Conservation (phyloP, 2,797 vertebrate genomes). For the Cyprinodon diabolis region DNA sequence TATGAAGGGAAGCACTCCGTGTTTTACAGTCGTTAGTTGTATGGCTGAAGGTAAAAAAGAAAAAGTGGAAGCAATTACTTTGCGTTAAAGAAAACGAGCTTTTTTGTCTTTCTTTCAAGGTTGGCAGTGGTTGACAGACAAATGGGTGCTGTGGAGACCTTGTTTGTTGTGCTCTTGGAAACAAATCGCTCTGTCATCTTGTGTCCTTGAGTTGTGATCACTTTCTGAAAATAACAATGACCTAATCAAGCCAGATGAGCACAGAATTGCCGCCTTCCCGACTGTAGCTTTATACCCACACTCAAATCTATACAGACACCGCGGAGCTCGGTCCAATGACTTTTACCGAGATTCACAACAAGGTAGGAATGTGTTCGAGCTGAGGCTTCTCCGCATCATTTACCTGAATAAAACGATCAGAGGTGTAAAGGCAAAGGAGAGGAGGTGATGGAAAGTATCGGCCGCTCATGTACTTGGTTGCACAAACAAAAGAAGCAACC, state of each 20-base stretch:
- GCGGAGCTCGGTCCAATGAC: conserved; percentile 17
- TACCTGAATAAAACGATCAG: conserved; percentile 39
- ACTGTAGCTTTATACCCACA: conserved; percentile 34
- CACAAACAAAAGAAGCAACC: conserved; percentile 45
- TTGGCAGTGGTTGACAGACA: conserved; percentile 24
- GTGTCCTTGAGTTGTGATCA: conserved; percentile 63
- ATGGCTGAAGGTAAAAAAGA: not conserved
- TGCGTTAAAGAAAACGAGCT: conserved; percentile 30
- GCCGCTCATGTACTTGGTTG: not conserved
- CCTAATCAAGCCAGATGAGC: conserved; percentile 48
- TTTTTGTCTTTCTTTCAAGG: conserved; percentile 34
- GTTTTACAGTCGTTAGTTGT: not conserved
- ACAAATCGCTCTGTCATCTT: conserved; percentile 35
- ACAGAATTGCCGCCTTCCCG: conserved; percentile 25
- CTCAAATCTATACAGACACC: conserved; percentile 21
- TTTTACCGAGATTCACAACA: conserved; percentile 13
- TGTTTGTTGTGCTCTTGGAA: conserved; percentile 13
- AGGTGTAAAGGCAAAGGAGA: conserved; percentile 28
- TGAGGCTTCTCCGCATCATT: conserved; percentile 38
- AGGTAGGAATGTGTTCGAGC: conserved; percentile 12
- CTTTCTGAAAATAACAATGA: conserved; percentile 50
- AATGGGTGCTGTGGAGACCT: conserved; percentile 15
- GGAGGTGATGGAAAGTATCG: conserved; percentile 26
- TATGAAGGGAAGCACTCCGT: conserved; percentile 32
- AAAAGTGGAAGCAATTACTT: conserved; percentile 6